phyloP scores from a whole-genome alignment of 2,888 invertebrate species.

The Iphiclides podalirius region DNA sequence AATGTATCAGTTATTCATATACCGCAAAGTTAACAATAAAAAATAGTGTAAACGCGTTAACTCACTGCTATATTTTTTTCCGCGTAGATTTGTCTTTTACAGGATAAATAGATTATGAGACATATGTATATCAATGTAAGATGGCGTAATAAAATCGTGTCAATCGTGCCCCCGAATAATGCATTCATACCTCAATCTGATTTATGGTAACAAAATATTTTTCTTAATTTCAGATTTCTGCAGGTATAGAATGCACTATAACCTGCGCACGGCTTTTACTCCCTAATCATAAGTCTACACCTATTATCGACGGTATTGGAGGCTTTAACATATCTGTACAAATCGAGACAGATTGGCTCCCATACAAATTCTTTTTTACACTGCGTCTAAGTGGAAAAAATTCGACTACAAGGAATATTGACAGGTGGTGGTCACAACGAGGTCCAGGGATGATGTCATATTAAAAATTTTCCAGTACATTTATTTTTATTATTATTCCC shows the following conservation, averaged over 20 bases:
- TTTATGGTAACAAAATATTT: too few relatives aligned
- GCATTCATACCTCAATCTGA: too few relatives aligned
- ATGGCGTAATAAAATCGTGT: too few relatives aligned
- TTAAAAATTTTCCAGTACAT: not conserved
- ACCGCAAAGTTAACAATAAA: too few relatives aligned
- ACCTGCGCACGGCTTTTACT: conserved; percentile 51
- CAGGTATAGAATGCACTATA: conserved; percentile 57
- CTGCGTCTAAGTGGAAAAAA: conserved; percentile 52
- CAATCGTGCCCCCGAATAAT: too few relatives aligned
- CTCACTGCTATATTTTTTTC: not conserved
- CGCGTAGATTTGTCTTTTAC: too few relatives aligned
- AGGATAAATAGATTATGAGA: too few relatives aligned
- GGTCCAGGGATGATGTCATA: not conserved
- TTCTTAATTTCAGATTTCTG: conserved; percentile 51
- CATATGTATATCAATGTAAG: too few relatives aligned
- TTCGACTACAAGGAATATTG: conserved; percentile 30
- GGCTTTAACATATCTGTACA: conserved; percentile 55
- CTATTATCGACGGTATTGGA: conserved; percentile 51
- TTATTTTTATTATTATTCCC: too few relatives aligned
- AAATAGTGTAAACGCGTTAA: too few relatives aligned
- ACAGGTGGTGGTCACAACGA: conserved; percentile 7
- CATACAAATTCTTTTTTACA: conserved; percentile 48
- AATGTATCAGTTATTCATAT: too few relatives aligned
- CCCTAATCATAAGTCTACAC: conserved; percentile 49
- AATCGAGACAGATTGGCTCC: conserved; percentile 54